Conservation (phyloP, 2,113 vertebrate genomes). For the Potamarius usumacintae region DNA sequence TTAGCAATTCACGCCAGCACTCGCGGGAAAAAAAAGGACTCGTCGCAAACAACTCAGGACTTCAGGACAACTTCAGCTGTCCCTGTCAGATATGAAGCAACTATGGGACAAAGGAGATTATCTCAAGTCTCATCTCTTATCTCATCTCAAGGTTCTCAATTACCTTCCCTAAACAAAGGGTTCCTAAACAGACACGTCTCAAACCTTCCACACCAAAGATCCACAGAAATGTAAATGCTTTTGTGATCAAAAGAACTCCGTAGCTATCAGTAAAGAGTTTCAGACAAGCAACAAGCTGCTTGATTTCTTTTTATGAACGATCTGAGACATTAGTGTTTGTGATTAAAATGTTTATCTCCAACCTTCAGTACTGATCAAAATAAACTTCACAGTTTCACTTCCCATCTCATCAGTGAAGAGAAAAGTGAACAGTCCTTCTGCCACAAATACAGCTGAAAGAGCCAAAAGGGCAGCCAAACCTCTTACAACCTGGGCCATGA, state of each 20-base stretch:
- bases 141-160: slow-evolving; percentile 4
- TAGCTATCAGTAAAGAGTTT: slow-evolving; percentile 16
- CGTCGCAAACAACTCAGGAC: too few relatives aligned
- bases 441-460: slow-evolving; percentile 16
- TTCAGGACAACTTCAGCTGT: too few relatives aligned
- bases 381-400: slow-evolving; percentile 42
- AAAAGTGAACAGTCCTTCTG: slow-evolving; percentile 6
- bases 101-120: not conserved
- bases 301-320: slow-evolving; percentile 37
- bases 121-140: not conserved
- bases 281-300: slow-evolving; percentile 19
- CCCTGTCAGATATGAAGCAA: not conserved
- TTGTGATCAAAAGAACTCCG: slow-evolving; percentile 27
- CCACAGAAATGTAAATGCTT: slow-evolving; percentile 24
- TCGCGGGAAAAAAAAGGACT: too few relatives aligned
- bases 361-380: slow-evolving; percentile 50
- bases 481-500: not conserved
- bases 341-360: slow-evolving; percentile 47
- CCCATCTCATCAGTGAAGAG: slow-evolving; percentile 28
- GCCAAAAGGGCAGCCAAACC: not conserved
- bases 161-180: slow-evolving; percentile 2
- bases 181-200: slow-evolving; percentile 23
- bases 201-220: slow-evolving; percentile 5
- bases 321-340: slow-evolving; percentile 34
- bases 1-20: too few relatives aligned